Base-by-base conservation (phyloP, 2,113 vertebrate species). In the Irena cyanogastra region DNA sequence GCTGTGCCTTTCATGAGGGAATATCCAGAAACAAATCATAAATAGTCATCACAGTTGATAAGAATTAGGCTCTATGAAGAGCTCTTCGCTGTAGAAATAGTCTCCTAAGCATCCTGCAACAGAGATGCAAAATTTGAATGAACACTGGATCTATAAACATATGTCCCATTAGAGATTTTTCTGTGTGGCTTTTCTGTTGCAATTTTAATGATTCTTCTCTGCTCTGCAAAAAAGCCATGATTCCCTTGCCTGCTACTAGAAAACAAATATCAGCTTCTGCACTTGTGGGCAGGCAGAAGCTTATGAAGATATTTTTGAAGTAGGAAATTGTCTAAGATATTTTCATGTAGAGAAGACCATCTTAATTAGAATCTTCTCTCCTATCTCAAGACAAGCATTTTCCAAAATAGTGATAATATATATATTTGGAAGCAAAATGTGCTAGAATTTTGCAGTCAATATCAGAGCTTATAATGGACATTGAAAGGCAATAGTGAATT, bases 241-340 rank as follows among this genome's bases (percentile, higher is more conserved):
- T 75, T 93, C 33, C 33, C 30, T 35, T 78, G 44, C 17, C 52
- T 93, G 35, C 33, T 75, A 71, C 24, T 15, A 79, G 47, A 81
- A 94, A 96, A 87, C 23, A 94, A 91, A 76, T 82, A 82, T 22
- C 47, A 75, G 16, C 21, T 89, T 89, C 87, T 94, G 23, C 18
- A 63, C 10, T 75, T 63, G 13, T 6, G 5, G 22, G 17, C 23
- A 52, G 27, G 15, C 18, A 87, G 35, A 93, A 94, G 45, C 42
- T 47, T 77, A 33, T 10, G 9, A 83, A 70, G n/a, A 57, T 1
- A 44, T 76, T 86, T 64, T 53, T 76, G 11, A 76, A 60, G 22
- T 26, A 64, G 31, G 41, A 80, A 86, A 90, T 30, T 52, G 5
- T 39, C 49, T 52, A 44, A 64, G 24, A 35, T n/a, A 83, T 15